Evolutionary conservation across 2,113 vertebrate species (phyloP).

Genomic region (Carassius carassius): DNA sequence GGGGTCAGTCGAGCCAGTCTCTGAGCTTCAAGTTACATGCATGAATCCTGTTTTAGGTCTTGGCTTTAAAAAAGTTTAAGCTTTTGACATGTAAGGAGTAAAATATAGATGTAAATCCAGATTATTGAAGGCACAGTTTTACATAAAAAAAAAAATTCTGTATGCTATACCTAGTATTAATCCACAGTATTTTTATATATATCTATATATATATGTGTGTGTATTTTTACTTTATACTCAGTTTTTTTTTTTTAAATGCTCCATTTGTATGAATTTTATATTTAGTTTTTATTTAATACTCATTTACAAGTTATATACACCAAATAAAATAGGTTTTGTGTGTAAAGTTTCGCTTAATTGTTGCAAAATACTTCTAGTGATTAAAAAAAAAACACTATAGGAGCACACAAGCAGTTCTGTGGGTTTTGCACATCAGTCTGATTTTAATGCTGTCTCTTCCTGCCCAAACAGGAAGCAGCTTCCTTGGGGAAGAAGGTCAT

Average conservation of each 20-base stretch:
- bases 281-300: too few relatives aligned
- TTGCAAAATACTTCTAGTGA: neutral
- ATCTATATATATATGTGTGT: too few relatives aligned
- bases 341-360: neutral
- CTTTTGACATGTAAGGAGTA: neutral
- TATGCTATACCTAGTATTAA: neutral
- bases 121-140: neutral
- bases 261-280: too few relatives aligned
- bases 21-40: neutral
- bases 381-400: neutral
- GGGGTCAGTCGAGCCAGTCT: neutral
- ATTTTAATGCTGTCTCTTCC: neutral
- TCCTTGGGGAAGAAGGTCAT: constrained; percentile 88
- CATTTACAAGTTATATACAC: too few relatives aligned
- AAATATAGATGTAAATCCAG: neutral
- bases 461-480: constrained; percentile 84
- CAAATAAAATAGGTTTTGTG: too few relatives aligned
- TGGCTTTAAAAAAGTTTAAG: neutral
- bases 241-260: neutral
- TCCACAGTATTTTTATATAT: neutral
- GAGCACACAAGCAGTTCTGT: neutral
- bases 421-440: neutral
- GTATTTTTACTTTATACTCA: neutral
- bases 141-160: too few relatives aligned
- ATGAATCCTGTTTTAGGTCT: neutral